These are phyloP conservation scores for Scomberomorus guttatus DNA, from an alignment of 2,797 vertebrate species.

Conservation along the genomic window DNA sequence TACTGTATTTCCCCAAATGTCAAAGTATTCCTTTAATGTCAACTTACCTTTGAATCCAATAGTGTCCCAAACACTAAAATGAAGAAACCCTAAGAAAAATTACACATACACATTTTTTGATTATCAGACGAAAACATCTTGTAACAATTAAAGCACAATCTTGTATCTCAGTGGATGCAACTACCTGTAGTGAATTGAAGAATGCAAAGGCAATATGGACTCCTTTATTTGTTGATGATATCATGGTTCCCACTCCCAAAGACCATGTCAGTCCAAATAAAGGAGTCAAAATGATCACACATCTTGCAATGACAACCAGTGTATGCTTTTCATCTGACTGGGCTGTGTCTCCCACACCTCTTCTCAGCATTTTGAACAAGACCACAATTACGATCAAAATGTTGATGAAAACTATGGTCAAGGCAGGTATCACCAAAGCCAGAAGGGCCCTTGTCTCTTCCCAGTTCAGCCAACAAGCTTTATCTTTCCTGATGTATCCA, in stretches of 20 bases:
- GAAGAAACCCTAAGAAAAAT: conserved; percentile 85
- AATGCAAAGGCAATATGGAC: conserved; percentile 82
- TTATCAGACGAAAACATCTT: background rate
- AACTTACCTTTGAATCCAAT: conserved; percentile 81
- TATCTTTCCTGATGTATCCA: conserved; percentile 75
- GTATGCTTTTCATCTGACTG: conserved; percentile 86
- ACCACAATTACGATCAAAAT: conserved; percentile 87
- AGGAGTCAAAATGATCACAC: conserved; percentile 91
- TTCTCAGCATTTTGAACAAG: conserved; percentile 89
- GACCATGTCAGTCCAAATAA: conserved; percentile 94
- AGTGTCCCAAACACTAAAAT: conserved; percentile 84
- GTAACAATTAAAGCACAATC: background rate
- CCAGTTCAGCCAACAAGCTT: conserved; percentile 92
- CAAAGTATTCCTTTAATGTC: background rate
- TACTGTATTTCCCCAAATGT: background rate
- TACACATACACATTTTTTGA: conserved; percentile 26
- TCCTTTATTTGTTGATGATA: conserved; percentile 49
- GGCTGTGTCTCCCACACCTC: conserved; percentile 84
- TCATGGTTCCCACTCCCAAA: conserved; percentile 88
- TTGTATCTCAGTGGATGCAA: conserved; percentile 6
- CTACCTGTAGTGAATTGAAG: conserved; percentile 86
- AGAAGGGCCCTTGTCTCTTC: conserved; percentile 87
- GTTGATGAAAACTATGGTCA: conserved; percentile 89
- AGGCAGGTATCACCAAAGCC: conserved; percentile 89
- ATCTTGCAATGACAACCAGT: conserved; percentile 88